Evolutionary conservation across 1,140 invertebrate species (phyloP).

Genomic region (Hyposmocoma kahamanoa): DNA sequence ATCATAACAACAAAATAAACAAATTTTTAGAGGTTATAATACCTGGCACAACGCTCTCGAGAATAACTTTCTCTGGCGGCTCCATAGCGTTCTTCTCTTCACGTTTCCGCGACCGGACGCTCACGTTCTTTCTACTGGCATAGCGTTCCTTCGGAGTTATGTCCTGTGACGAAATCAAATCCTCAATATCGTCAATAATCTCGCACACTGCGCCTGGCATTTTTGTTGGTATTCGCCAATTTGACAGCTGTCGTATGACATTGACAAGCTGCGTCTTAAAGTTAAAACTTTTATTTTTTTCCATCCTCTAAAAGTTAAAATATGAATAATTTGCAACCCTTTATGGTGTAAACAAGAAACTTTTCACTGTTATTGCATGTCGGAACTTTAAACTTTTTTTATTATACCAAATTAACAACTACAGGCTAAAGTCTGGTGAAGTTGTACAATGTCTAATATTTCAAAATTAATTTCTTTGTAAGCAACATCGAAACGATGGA

Average conservation of each 20-base stretch:
- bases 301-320: neutral
- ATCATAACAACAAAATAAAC: constrained; percentile 8
- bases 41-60: constrained; percentile 84
- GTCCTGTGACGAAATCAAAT: constrained; percentile 85
- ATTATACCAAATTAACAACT: too few relatives aligned
- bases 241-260: neutral
- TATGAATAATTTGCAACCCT: too few relatives aligned
- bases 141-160: constrained; percentile 84
- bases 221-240: constrained; percentile 27
- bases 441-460: too few relatives aligned
- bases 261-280: neutral
- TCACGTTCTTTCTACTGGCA: constrained; percentile 79
- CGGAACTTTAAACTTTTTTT: too few relatives aligned
- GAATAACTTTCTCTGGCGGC: constrained; percentile 49
- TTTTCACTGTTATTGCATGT: too few relatives aligned
- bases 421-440: too few relatives aligned
- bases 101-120: constrained; percentile 75
- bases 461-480: too few relatives aligned
- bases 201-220: constrained; percentile 77
- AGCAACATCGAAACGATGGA: too few relatives aligned
- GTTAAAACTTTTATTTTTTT: neutral
- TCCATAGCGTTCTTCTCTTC: constrained; percentile 36
- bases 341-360: too few relatives aligned
- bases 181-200: constrained; percentile 86
- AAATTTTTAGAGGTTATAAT: constrained; percentile 78